These are phyloP conservation scores for Chascanopsetta lugubris DNA, from an alignment of 2,113 vertebrate species.

Conservation along the genomic window DNA sequence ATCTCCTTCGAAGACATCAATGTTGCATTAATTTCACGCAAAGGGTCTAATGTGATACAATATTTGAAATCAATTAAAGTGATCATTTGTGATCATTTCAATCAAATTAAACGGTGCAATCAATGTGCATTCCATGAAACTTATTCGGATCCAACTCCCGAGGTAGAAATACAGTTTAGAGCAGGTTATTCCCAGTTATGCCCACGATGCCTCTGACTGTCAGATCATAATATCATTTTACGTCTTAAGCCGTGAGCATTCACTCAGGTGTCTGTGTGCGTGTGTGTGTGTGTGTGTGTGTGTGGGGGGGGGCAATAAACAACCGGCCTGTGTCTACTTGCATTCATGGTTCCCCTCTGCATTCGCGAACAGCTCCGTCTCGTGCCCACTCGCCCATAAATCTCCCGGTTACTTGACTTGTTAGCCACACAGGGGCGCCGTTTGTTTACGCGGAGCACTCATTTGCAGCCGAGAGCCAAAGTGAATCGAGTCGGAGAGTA, in stretches of 20 bases:
- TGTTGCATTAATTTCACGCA: no score
- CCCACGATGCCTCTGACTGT: conserved; percentile 38
- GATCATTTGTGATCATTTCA: no score
- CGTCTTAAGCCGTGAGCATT: conserved; percentile 48
- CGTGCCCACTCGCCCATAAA: conserved; percentile 59
- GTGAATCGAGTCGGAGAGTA: conserved; percentile 16
- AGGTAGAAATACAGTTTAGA: background rate
- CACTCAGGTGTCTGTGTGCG: no score
- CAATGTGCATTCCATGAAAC: no score
- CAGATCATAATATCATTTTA: conserved; percentile 61
- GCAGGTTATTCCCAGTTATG: no score
- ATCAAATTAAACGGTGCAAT: no score
- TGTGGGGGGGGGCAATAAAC: conserved; percentile 69
- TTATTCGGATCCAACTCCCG: background rate
- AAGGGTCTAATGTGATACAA: no score
- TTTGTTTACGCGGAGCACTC: conserved; percentile 46
- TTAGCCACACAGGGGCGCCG: conserved; percentile 52
- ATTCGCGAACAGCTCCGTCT: conserved; percentile 57
- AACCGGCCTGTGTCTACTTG: conserved; percentile 54
- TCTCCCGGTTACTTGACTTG: conserved; percentile 51
- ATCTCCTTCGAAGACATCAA: no score
- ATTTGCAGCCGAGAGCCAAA: conserved; percentile 43
- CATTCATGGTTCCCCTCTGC: conserved; percentile 52
- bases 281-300: no score
- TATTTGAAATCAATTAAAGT: no score